Conservation (phyloP, 2,113 vertebrate species). For the Pterocles gutturalis region DNA sequence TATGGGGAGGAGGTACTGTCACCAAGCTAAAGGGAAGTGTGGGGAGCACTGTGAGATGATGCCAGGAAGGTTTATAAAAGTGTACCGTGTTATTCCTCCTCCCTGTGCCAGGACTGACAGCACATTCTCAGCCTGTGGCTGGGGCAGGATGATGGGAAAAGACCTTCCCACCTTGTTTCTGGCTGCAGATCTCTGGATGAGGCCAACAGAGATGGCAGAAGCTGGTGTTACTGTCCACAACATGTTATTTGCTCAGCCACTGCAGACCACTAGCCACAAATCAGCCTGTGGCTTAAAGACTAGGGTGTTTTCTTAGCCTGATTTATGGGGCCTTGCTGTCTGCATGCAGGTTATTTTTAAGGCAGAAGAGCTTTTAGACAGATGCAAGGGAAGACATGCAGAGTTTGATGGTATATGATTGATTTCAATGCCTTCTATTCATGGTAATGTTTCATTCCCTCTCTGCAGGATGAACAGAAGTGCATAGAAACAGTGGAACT, state of each 20-base stretch:
- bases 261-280: background rate
- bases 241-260: background rate
- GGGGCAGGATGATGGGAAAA: background rate
- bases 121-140: background rate
- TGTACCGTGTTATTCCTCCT: background rate
- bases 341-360: slow-evolving; percentile 34
- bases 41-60: background rate
- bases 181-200: background rate
- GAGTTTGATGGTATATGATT: slow-evolving; percentile 1
- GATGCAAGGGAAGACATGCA: background rate
- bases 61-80: background rate
- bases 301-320: background rate
- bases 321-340: slow-evolving; percentile 1
- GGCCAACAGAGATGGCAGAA: background rate
- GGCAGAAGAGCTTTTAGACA: slow-evolving; percentile 10
- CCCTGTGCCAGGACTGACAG: background rate
- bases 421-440: background rate
- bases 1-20: background rate
- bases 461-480: slow-evolving; percentile 86
- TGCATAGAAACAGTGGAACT: slow-evolving; percentile 91
- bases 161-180: background rate
- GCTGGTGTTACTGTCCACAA: background rate
- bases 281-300: background rate
- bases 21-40: background rate
- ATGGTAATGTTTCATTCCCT: background rate